A percentile compares a stretch with the other conserved stretches of the same genome.
These are phyloP conservation scores for Molorchus minor DNA, from an alignment of 2,888 invertebrate genomes.

Conservation along the genomic window DNA sequence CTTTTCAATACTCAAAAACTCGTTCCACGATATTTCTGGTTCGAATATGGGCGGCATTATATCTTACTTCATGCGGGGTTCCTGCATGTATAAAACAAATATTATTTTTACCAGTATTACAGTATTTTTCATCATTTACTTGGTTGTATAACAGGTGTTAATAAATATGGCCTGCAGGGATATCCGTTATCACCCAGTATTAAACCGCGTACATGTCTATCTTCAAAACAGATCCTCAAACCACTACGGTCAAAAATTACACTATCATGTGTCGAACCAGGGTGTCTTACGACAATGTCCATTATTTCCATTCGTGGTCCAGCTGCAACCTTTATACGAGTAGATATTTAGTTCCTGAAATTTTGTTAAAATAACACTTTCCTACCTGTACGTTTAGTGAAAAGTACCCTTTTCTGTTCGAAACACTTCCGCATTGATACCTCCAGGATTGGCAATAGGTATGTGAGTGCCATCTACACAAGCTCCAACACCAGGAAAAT, in stretches of 20 bases:
- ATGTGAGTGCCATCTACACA: constrained; percentile 26
- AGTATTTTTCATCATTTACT: background rate
- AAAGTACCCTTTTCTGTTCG: constrained; percentile 28
- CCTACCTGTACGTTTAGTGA: background rate
- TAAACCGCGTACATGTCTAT: background rate
- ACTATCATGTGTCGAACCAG: constrained; percentile 31
- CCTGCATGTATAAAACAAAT: background rate
- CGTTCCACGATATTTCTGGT: constrained; percentile 48
- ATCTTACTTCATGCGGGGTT: background rate
- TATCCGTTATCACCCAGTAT: constrained; percentile 4
- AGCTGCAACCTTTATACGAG: constrained; percentile 11
- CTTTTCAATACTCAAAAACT: constrained; percentile 44
- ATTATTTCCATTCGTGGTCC: constrained; percentile 27
- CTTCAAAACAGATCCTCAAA: background rate
- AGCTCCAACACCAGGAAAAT: constrained; percentile 26
- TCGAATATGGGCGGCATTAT: constrained; percentile 13
- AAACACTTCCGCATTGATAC: constrained; percentile 29
- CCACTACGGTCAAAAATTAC: constrained; percentile 25
- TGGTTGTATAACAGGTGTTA: background rate
- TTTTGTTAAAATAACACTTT: background rate
- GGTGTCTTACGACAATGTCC: constrained; percentile 27
- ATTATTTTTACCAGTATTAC: no score
- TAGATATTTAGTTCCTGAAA: background rate
- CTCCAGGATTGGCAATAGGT: constrained; percentile 25
- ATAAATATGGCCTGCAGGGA: background rate